A percentile compares a stretch with the other conserved stretches of the same genome.
Conservation (phyloP, 2,113 vertebrate genomes). For the Dasyurus viverrinus region DNA sequence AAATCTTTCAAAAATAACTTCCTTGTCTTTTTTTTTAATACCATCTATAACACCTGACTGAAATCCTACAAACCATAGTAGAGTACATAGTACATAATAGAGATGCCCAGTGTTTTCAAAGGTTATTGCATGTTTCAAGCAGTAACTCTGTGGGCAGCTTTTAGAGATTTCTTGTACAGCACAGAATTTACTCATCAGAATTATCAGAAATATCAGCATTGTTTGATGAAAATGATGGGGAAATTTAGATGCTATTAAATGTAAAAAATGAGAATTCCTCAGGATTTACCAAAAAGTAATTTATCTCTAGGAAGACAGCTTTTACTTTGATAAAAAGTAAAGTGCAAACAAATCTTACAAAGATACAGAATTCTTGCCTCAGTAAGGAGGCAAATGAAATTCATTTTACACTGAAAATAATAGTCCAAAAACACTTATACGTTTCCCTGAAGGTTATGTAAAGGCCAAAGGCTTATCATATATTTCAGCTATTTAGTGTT, state of each 20-base stretch:
- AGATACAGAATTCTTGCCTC: background rate
- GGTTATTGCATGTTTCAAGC: background rate
- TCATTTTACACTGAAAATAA: background rate
- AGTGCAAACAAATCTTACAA: background rate
- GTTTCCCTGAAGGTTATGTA: background rate
- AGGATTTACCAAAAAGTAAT: background rate
- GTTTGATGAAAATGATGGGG: background rate
- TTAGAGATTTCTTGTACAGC: too few relatives aligned
- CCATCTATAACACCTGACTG: background rate
- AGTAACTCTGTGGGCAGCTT: background rate
- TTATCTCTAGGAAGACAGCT: background rate
- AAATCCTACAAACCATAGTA: background rate
- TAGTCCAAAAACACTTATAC: background rate
- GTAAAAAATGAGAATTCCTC: background rate
- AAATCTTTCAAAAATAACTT: background rate
- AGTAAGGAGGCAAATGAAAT: background rate
- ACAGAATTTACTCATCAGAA: too few relatives aligned
- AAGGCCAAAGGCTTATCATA: background rate
- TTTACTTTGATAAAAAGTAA: background rate
- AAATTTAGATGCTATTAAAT: background rate
- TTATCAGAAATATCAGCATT: background rate
- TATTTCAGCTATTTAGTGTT: background rate
- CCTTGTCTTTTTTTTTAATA: background rate
- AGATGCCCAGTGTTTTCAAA: background rate
- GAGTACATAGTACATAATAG: background rate